These are phyloP conservation scores for Dryobotodes eremita DNA, from an alignment of 2,888 invertebrate genomes.

Conservation along the genomic window DNA sequence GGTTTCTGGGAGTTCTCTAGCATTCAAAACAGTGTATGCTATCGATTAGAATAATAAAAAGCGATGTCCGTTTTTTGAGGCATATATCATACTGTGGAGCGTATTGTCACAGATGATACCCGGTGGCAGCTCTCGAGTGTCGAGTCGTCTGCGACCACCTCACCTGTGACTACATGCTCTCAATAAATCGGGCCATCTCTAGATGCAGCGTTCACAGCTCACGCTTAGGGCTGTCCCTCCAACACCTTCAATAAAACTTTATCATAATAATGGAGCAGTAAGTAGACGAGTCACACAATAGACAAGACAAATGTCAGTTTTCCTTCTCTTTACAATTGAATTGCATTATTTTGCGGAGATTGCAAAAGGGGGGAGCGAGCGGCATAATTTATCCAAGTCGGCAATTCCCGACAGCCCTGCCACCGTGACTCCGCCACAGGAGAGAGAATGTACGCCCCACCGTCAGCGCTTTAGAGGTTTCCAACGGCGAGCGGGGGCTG, in stretches of 20 bases:
- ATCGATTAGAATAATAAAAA: too few species aligned
- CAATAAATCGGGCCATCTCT: slow-evolving; percentile 69
- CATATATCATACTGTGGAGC: neutral
- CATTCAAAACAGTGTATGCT: too few species aligned
- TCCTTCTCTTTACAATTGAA: slow-evolving; percentile 83
- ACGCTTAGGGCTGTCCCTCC: slow-evolving; percentile 57
- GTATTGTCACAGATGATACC: slow-evolving; percentile 40
- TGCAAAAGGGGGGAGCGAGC: slow-evolving; percentile 85
- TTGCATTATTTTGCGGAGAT: slow-evolving; percentile 87
- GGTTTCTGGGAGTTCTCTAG: too few species aligned
- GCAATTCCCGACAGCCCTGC: slow-evolving; percentile 88
- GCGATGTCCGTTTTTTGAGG: too few species aligned
- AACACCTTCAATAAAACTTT: slow-evolving; percentile 59
- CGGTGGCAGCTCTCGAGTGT: slow-evolving; percentile 39
- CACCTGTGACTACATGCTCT: slow-evolving; percentile 59
- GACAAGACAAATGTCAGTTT: slow-evolving; percentile 83
- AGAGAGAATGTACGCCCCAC: slow-evolving; percentile 84
- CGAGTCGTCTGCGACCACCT: slow-evolving; percentile 47
- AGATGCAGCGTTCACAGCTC: slow-evolving; percentile 60
- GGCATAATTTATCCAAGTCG: slow-evolving; percentile 87
- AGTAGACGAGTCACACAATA: slow-evolving; percentile 76
- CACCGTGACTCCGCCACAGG: slow-evolving; percentile 82
- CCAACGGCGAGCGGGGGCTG: slow-evolving; percentile 80
- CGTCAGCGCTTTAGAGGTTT: slow-evolving; percentile 89
- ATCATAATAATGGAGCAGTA: slow-evolving; percentile 62